Conservation (phyloP, 2,797 vertebrate species). For the Crenuchus spilurus region DNA sequence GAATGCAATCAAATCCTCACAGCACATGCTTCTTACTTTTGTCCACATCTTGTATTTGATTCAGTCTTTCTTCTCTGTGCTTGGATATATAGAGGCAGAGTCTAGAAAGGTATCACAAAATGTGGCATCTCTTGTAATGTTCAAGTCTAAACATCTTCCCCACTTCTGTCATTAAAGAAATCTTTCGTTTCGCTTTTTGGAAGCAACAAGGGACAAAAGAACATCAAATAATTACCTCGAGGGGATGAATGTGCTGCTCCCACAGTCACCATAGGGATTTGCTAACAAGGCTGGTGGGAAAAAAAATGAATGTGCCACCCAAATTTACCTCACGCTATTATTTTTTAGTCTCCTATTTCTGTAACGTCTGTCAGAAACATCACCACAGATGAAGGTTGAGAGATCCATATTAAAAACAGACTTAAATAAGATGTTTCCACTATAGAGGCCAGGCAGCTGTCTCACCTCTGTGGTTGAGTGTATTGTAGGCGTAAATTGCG, state of each 20-base stretch:
- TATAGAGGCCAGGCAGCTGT: constrained; percentile 10
- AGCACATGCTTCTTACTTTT: no score
- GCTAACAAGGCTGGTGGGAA: constrained; percentile 72
- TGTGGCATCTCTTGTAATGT: constrained; percentile 16
- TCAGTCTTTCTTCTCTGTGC: neutral
- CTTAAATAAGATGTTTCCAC: constrained; percentile 34
- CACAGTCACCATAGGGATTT: constrained; percentile 62
- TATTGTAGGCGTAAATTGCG: constrained; percentile 9
- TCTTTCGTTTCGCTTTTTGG: constrained; percentile 47
- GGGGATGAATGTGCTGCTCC: constrained; percentile 63
- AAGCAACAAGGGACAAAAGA: constrained; percentile 70
- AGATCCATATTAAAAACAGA: constrained; percentile 40
- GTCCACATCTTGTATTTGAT: no score
- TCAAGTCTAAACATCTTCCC: constrained; percentile 40
- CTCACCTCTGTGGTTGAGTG: constrained; percentile 11
- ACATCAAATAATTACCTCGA: constrained; percentile 74
- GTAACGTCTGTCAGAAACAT: constrained; percentile 55
- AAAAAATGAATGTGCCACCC: constrained; percentile 53
- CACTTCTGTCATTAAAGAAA: constrained; percentile 61
- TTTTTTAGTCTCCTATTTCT: constrained; percentile 44
- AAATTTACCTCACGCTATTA: constrained; percentile 52
- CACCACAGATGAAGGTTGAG: constrained; percentile 32
- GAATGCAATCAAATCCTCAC: no score
- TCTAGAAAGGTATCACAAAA: constrained; percentile 15
- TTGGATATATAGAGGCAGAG: neutral